Base-by-base conservation (phyloP, 1,140 invertebrate species). In the Penaeus chinensis region DNA sequence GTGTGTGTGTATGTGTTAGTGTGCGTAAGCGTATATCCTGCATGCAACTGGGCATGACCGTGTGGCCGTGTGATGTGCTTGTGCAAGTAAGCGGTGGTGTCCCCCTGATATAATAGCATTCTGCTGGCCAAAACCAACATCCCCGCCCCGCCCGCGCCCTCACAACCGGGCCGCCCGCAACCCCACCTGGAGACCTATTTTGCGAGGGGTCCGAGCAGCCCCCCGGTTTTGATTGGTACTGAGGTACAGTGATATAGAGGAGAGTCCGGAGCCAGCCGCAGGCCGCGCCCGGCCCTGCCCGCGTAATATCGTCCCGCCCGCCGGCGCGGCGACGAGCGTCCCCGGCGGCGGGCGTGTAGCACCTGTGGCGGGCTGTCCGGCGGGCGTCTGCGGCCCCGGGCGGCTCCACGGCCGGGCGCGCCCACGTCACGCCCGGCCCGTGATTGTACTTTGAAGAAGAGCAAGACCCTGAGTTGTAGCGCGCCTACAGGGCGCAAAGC, bases 401-500 rank as follows among this genome's bases (percentile, higher is more conserved):
- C 84, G 54, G 77, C 71, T 60, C 76, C 77, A 42, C 18, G 62
- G 62, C 61, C 84, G 54, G 76, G 54, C 22, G 54, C 61, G 63
- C 77, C 63, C 62, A 61, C 37, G 42, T 60, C 77, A 62, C 65
- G 71, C 60, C 77, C 71, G 61, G 62, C 77, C 84, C 71, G 79
- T 87, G 86, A 87, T 87, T 87, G 86, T 87, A 82, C 86, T 87
- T 82, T 85, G 76, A 54, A 79, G 84, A 85, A 85, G 76, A 79
- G 77, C 63, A 76, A 85, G 84, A 85, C 84, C 84, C 84, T 85
- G 84, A 85, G 84, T 60, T 80, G 77, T 85, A 77, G 84, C 54
- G 84, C 82, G 83, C 83, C 83, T 24, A 7, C 37, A 42, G 80
- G 27, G 37, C 81, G 74, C 74, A 42, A 32, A 32, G 84, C 82